Base-by-base conservation (phyloP, 2,888 invertebrate genomes). In the Morpho deidamia region DNA sequence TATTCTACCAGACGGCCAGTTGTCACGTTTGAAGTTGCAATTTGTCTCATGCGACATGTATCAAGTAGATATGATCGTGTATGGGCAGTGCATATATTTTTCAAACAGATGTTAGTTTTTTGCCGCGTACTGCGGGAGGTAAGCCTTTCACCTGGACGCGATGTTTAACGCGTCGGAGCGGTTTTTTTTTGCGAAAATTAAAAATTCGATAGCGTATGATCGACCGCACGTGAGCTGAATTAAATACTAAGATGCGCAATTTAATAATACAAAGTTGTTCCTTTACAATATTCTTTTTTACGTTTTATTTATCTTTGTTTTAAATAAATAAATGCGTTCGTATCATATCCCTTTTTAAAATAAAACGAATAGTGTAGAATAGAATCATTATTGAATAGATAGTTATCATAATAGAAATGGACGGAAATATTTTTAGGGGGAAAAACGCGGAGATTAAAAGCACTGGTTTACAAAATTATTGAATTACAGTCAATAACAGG, bases 21-120 rank as follows among this genome's bases (percentile, higher is more conserved):
- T 76, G 78, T 76, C 76, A 77, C 76, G 76, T 82, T 82, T 82
- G 81, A 83, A 79, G 83, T 79, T 78, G 78, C 86, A 87, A 88
- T 88, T 88, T 88, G 88, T 87, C 86, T 80, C 71, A 62, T 60
- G 69, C 78, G 83, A 83, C 81, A 76, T 80, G 76, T 78, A 78
- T 80, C 81, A 81, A 81, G 78, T 78, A 82, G 86, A 87, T 86
- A 88, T 87, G 78, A 87, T 87, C 87, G 78, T 81, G 76, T 23
- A 40, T 49, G 41, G 39, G 23, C 42, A 42, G 23, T 49, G 35
- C 11, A 78, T 81, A 77, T 74, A 78, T 81, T 81, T 78, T 74
- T 75, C 71, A 77, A 78, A 78, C 83, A 81, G 78, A 82, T 83
- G 83, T 78, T 70, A 69, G 70, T 81, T 87, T 73, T 84, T 84